Base-by-base conservation (phyloP, 2,888 invertebrate genomes). In the Drosophila tripunctata region DNA sequence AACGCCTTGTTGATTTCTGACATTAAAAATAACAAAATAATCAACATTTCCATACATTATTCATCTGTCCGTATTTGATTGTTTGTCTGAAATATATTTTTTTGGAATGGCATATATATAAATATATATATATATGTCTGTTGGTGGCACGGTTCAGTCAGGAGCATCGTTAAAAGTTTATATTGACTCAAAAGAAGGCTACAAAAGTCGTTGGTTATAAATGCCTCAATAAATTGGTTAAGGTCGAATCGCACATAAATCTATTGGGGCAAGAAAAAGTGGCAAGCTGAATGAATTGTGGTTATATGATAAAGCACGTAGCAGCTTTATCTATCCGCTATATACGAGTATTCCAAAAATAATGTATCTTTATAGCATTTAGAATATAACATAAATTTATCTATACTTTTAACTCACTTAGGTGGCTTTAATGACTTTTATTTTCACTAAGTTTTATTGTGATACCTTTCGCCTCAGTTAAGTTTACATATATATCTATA, bases 191-290 rank as follows among this genome's bases (percentile, higher is more conserved):
- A 51, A 27, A 48, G 68, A 68, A 77, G 78, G 71, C 84, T 60
- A 77, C 84, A 80, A 86, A 81, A 74, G 81, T 86, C 84, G 64
- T 57, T 55, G 54, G 56, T 80, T 74, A 74, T 81, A 74, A 80
- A 81, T 70, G 68, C 50, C 35, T 64, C 44, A 68, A 87, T 81
- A 86, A 81, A 84, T 81, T 84, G 81, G 67, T 55, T 87, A 81
- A 81, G 81, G 87, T 81, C 87, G 67, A 69, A 79, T 64, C 60
- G 63, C 38, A 63, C 64, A 80, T 80, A 73, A 80, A 86, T 83
- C 80, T 76, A 38, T 38, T 38, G 62, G 44, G 56, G 74, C 58
- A 52, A 60, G 54, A 31, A 50, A 75, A 63, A 56, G 55, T 44
- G 51, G 36, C 66, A 74, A 35, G 15, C 24, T 43, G 24, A 24